These are phyloP conservation scores for Patagioenas fasciata DNA, from an alignment of 2,113 vertebrate species.

Conservation along the genomic window DNA sequence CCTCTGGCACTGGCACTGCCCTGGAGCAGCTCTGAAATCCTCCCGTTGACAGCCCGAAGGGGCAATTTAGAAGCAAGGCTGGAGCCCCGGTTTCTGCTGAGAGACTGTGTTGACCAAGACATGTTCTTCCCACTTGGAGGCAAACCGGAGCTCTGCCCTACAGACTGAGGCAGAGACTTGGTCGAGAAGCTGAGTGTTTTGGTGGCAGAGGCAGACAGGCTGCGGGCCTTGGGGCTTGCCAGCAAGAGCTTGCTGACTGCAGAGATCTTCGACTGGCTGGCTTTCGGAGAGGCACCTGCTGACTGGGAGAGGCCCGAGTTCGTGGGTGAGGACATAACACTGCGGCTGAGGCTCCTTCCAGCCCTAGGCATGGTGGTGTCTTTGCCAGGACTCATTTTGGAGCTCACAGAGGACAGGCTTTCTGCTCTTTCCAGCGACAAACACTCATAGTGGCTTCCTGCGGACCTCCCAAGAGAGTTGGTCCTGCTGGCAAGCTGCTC, in stretches of 20 bases:
- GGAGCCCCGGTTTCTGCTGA: conserved; percentile 87
- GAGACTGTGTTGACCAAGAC: conserved; percentile 96
- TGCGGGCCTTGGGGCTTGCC: conserved; percentile 90
- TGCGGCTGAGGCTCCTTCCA: conserved; percentile 85
- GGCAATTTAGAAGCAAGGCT: conserved; percentile 88
- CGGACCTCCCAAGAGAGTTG: conserved; percentile 87
- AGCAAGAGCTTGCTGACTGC: conserved; percentile 95
- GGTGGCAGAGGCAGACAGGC: conserved; percentile 90
- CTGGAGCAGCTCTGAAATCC: conserved; percentile 94
- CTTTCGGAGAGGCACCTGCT: conserved; percentile 83
- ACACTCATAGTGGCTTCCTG: conserved; percentile 88
- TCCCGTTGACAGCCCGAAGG: conserved; percentile 88
- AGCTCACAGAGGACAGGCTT: conserved; percentile 85
- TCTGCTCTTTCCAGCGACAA: conserved; percentile 91
- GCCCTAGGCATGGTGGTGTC: conserved; percentile 91
- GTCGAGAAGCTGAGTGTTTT: conserved; percentile 96
- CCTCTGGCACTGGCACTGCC: conserved; percentile 76
- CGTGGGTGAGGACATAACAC: conserved; percentile 79
- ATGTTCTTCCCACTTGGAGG: conserved; percentile 86
- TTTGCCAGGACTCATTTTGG: conserved; percentile 77
- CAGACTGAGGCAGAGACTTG: conserved; percentile 90
- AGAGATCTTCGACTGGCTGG: conserved; percentile 89
- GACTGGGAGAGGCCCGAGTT: conserved; percentile 67
- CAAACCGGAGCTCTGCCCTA: conserved; percentile 87
- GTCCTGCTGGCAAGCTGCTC: conserved; percentile 92